These are phyloP conservation scores for Heliothis subflexa DNA, from an alignment of 1,140 invertebrate species.

Conservation along the genomic window DNA sequence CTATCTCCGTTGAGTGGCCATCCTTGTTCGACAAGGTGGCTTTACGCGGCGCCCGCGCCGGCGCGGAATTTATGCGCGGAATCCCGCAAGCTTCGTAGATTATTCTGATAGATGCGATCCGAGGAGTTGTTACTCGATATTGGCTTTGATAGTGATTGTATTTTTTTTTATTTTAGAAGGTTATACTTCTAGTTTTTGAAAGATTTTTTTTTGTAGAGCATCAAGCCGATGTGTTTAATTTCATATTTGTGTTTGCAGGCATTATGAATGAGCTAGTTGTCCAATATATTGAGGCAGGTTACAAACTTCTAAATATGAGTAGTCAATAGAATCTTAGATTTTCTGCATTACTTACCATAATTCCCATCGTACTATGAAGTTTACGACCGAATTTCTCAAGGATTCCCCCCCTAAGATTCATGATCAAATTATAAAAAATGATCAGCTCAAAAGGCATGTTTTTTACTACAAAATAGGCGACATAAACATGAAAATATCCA, in stretches of 20 bases:
- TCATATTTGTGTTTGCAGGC: too few species aligned
- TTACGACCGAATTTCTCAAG: too few species aligned
- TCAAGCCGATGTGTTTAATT: too few species aligned
- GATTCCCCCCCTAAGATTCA: too few species aligned
- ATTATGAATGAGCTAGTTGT: too few species aligned
- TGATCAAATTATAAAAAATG: too few species aligned
- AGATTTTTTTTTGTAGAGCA: neutral
- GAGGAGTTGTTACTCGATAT: slow-evolving; percentile 14
- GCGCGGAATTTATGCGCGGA: slow-evolving; percentile 57
- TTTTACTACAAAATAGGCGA: neutral
- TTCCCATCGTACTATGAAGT: too few species aligned
- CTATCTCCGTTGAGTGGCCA: slow-evolving; percentile 66
- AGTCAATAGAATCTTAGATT: too few species aligned
- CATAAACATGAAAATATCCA: neutral
- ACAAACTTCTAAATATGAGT: too few species aligned
- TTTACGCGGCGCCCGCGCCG: slow-evolving; percentile 51
- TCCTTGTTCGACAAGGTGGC: slow-evolving; percentile 61
- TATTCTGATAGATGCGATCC: slow-evolving; percentile 35
- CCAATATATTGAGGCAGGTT: too few species aligned
- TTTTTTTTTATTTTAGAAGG: neutral
- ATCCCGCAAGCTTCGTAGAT: slow-evolving; percentile 31
- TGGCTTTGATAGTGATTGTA: slow-evolving; percentile 1
- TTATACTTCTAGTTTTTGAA: neutral
- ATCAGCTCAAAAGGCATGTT: too few species aligned
- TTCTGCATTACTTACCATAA: too few species aligned